Conservation (phyloP, 2,888 invertebrate genomes). For the Catocala nupta region DNA sequence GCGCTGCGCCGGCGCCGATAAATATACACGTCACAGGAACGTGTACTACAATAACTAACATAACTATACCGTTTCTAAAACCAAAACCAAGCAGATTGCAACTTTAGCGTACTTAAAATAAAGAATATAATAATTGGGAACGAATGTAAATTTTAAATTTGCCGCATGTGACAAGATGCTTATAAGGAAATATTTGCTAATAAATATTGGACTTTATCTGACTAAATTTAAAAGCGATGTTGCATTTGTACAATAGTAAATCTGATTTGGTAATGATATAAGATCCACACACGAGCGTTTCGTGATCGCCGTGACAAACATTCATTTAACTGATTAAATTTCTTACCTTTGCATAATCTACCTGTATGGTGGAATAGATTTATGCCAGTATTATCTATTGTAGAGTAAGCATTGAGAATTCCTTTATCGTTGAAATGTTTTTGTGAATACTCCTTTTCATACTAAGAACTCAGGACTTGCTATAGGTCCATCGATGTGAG, state of each 20-base stretch:
- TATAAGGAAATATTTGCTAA: conserved; percentile 32
- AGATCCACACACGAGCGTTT: conserved; percentile 64
- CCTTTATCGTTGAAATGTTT: not conserved
- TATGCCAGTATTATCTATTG: conserved; percentile 9
- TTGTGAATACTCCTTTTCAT: not conserved
- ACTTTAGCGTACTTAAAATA: not conserved
- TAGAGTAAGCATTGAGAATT: not conserved
- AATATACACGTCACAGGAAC: conserved; percentile 80
- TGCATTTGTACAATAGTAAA: conserved; percentile 15
- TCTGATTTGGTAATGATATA: conserved; percentile 52
- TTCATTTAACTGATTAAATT: conserved; percentile 64
- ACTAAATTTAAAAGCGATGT: not conserved
- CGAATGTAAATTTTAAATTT: conserved; percentile 6
- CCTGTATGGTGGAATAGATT: conserved; percentile 22
- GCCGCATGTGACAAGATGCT: conserved; percentile 44
- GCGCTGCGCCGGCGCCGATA: conserved; percentile 78
- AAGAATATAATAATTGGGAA: conserved; percentile 10
- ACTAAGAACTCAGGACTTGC: no score
- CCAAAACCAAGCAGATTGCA: conserved; percentile 6
- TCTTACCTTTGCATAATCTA: conserved; percentile 47
- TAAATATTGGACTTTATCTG: conserved; percentile 33
- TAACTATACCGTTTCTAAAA: conserved; percentile 18
- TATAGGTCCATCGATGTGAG: no score
- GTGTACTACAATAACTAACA: conserved; percentile 56
- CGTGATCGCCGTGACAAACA: conserved; percentile 71